A percentile compares a stretch with the other conserved stretches of the same genome.
phyloP scores from a whole-genome alignment of 2,113 vertebrate species.

The Tychaedon coryphoeus region DNA sequence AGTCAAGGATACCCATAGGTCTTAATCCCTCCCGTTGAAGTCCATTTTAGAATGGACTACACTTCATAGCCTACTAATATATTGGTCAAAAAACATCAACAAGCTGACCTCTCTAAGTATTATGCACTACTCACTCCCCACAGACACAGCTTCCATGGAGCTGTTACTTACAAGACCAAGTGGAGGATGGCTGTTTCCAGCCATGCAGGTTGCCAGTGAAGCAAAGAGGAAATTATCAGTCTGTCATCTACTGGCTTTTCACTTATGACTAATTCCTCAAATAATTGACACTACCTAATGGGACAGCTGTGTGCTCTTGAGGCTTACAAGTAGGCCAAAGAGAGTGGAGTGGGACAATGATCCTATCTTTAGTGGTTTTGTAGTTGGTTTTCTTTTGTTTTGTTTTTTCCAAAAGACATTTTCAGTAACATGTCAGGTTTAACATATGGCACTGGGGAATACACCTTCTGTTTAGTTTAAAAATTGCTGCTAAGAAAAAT shows the following conservation, averaged over 20 bases:
- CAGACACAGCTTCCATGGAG: neutral
- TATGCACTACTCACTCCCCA: neutral
- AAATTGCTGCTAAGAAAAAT: slow-evolving; percentile 40
- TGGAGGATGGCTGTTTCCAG: neutral
- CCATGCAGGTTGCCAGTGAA: neutral
- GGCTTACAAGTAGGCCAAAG: neutral
- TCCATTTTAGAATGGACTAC: neutral
- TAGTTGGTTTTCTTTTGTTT: neutral
- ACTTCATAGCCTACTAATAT: neutral
- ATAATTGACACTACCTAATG: neutral
- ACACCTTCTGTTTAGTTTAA: slow-evolving; percentile 45
- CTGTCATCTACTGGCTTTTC: neutral
- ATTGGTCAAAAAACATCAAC: neutral
- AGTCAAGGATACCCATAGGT: neutral
- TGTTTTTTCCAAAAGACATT: neutral
- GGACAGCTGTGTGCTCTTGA: neutral
- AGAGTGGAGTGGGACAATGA: neutral
- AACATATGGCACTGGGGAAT: slow-evolving; percentile 35
- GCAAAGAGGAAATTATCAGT: neutral
- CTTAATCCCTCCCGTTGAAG: neutral
- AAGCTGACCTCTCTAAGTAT: neutral
- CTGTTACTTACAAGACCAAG: neutral
- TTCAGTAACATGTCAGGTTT: slow-evolving; percentile 3
- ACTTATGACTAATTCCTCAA: neutral
- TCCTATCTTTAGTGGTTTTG: neutral